Conservation (phyloP, 2,113 vertebrate genomes). For the Todiramphus chloris region DNA sequence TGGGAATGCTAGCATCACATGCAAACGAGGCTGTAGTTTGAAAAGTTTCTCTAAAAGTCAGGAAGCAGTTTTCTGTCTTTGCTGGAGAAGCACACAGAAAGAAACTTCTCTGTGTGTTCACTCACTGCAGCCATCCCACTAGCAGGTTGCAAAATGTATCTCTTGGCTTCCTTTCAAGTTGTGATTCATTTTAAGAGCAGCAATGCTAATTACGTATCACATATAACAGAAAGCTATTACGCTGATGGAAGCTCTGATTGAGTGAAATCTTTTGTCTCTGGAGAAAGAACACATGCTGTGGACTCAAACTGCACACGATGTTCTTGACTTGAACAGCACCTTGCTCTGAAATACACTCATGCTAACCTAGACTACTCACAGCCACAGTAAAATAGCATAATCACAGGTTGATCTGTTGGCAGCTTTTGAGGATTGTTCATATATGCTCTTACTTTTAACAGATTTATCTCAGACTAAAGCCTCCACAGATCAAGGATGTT, state of each 20-base stretch:
- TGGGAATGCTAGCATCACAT: background rate
- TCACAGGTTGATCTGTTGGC: background rate
- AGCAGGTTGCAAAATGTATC: background rate
- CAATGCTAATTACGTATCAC: background rate
- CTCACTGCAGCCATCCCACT: background rate
- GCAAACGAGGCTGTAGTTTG: background rate
- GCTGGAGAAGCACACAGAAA: background rate
- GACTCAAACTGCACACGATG: background rate
- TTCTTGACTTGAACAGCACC: background rate
- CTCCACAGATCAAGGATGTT: slow-evolving; percentile 70
- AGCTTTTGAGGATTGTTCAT: background rate
- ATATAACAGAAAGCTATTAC: background rate
- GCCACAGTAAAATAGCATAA: background rate
- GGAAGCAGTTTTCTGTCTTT: background rate
- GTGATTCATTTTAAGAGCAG: background rate
- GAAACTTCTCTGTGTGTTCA: background rate
- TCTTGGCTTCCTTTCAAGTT: background rate
- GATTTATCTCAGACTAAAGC: background rate
- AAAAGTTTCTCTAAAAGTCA: background rate
- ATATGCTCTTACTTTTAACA: background rate
- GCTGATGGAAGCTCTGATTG: background rate
- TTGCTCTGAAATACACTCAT: background rate
- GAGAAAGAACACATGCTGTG: background rate
- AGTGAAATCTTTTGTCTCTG: background rate
- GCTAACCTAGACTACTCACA: background rate